Evolutionary conservation across 2,113 vertebrate species (phyloP).

Genomic region (Rhinichthys klamathensis): DNA sequence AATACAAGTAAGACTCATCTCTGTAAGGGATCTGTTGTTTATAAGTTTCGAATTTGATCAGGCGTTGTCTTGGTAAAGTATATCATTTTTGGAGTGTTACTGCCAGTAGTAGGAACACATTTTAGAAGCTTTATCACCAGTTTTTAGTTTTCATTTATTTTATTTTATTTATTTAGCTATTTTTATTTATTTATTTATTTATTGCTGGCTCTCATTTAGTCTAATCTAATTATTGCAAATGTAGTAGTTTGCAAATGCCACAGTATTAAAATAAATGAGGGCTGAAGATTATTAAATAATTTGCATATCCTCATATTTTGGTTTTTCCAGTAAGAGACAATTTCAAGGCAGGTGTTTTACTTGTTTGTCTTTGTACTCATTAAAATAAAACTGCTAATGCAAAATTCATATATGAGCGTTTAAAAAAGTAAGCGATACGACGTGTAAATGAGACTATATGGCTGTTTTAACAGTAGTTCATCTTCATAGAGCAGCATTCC

Average conservation of each 20-base stretch:
- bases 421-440: neutral
- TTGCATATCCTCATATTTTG: neutral
- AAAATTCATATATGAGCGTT: neutral
- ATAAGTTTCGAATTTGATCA: neutral
- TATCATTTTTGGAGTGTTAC: neutral
- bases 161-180: neutral
- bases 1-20: neutral
- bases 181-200: neutral
- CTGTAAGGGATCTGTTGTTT: neutral
- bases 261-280: too few species aligned
- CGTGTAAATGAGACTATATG: neutral
- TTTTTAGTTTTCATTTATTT: neutral
- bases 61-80: neutral
- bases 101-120: neutral
- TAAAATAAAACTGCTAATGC: neutral
- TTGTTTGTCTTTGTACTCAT: neutral
- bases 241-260: too few species aligned
- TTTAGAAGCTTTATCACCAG: neutral
- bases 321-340: neutral
- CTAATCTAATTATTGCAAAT: neutral
- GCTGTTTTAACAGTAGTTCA: conserved; percentile 21
- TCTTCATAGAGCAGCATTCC: conserved; percentile 67
- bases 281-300: neutral
- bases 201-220: neutral
- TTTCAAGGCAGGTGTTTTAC: conserved; percentile 21